phyloP scores from a whole-genome alignment of 1,140 invertebrate genomes.

The Drosophila pectinifera region DNA sequence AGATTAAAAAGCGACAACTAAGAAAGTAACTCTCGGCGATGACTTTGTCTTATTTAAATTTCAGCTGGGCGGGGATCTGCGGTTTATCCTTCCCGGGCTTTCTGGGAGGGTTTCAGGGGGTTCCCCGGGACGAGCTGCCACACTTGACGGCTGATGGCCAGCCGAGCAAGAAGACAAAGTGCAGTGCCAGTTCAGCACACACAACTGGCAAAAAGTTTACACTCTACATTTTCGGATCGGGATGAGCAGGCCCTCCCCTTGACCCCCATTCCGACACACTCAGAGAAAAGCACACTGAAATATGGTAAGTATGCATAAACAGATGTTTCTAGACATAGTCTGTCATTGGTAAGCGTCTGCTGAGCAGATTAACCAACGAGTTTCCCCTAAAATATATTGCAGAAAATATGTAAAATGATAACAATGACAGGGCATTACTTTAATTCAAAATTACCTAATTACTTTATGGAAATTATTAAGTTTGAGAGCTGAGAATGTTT shows the following conservation, averaged over 20 bases:
- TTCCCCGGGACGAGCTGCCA: conserved; percentile 23
- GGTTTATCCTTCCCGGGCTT: conserved; percentile 8
- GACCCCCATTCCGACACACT: conserved; percentile 7
- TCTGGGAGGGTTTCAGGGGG: not conserved
- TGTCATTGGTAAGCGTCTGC: too few relatives aligned
- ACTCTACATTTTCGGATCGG: conserved; percentile 61
- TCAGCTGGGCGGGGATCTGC: conserved; percentile 39
- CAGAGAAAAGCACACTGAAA: not conserved
- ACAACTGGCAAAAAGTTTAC: conserved; percentile 75
- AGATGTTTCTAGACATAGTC: too few relatives aligned
- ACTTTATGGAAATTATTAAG: too few relatives aligned
- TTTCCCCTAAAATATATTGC: too few relatives aligned
- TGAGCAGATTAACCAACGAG: too few relatives aligned
- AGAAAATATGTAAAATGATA: too few relatives aligned
- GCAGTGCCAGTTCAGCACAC: conserved; percentile 48
- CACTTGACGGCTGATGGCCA: conserved; percentile 56
- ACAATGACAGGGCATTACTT: too few relatives aligned
- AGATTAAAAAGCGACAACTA: conserved; percentile 66
- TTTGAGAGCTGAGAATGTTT: too few relatives aligned
- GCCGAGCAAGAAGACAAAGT: conserved; percentile 46
- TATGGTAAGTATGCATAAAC: not conserved
- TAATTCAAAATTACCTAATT: too few relatives aligned
- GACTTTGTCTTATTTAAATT: conserved; percentile 69
- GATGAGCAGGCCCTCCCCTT: conserved; percentile 9
- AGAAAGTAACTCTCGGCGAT: conserved; percentile 30